Conservation (phyloP, 2,113 vertebrate genomes). For the Bolborhynchus lineola region DNA sequence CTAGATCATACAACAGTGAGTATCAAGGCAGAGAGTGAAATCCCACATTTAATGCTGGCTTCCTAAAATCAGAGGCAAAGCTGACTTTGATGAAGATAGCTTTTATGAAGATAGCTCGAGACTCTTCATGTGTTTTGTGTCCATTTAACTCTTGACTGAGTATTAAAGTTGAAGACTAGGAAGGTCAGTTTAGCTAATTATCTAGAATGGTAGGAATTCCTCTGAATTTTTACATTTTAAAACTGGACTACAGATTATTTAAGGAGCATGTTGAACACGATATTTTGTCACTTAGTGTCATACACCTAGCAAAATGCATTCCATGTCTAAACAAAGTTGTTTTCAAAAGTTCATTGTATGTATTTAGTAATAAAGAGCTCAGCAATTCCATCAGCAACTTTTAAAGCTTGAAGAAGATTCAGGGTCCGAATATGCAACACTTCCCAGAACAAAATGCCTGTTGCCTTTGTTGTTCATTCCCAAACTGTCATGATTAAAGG, state of each 20-base stretch:
- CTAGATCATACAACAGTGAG: not conserved
- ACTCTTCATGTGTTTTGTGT: not conserved
- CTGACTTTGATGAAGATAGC: not conserved
- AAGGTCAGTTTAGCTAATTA: not conserved
- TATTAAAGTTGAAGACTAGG: not conserved
- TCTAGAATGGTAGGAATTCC: not conserved
- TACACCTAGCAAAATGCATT: not conserved
- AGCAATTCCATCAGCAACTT: not conserved
- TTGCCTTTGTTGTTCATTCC: slow-evolving; percentile 27
- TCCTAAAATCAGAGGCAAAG: not conserved
- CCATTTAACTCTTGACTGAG: not conserved
- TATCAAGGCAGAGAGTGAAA: not conserved
- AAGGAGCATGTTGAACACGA: not conserved
- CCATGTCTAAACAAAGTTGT: not conserved
- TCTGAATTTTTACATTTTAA: not conserved
- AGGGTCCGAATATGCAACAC: not conserved
- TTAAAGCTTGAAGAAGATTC: slow-evolving; percentile 3
- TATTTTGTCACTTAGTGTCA: not conserved
- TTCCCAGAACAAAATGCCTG: slow-evolving; percentile 12
- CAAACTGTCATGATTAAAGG: slow-evolving; percentile 7
- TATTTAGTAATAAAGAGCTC: not conserved
- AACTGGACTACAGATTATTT: not conserved
- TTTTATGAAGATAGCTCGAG: not conserved
- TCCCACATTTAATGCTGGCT: not conserved
- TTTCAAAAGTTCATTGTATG: not conserved